Conservation (phyloP, 2,888 invertebrate genomes). For the Megalurothrips usitatus region DNA sequence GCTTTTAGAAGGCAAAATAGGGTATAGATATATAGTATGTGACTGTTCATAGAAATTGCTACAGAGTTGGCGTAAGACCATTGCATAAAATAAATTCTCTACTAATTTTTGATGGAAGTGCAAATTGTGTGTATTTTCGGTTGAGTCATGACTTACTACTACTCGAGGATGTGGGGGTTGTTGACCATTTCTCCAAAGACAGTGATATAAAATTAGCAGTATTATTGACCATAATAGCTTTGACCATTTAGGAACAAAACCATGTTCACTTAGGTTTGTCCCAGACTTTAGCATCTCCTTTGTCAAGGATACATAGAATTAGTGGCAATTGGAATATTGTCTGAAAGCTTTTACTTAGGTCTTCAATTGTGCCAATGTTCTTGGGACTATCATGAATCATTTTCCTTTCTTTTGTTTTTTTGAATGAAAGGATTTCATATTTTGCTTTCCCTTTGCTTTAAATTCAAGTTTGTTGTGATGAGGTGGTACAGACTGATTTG, state of each 20-base stretch:
- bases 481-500: no score
- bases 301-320: neutral
- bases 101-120: neutral
- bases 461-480: no score
- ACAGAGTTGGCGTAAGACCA: neutral
- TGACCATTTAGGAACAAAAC: neutral
- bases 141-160: neutral
- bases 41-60: neutral
- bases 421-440: no score
- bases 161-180: neutral
- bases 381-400: no score
- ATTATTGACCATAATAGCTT: neutral
- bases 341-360: neutral
- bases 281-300: neutral
- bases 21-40: neutral
- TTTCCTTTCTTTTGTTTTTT: no score
- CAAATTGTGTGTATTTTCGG: no score
- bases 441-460: no score
- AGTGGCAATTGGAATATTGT: no score
- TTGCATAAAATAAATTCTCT: neutral
- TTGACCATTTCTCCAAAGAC: slow-evolving; percentile 19
- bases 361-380: neutral
- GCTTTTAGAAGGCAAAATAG: neutral
- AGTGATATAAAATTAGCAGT: slow-evolving; percentile 21
- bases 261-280: neutral